These are phyloP conservation scores for Apodemus sylvaticus DNA, from an alignment of 2,113 vertebrate species.

Conservation along the genomic window DNA sequence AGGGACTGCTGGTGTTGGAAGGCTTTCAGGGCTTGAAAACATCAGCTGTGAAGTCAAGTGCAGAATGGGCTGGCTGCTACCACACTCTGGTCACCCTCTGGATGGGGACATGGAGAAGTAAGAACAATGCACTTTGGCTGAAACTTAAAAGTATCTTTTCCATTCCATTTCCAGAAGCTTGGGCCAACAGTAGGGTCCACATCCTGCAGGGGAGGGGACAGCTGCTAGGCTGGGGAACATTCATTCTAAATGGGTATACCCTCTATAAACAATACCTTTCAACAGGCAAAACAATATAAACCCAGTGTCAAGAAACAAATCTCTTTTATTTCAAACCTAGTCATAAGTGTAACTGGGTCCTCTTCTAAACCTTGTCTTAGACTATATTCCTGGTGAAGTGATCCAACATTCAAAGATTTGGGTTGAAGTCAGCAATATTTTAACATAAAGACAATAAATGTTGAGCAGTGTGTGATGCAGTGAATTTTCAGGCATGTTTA, in stretches of 20 bases:
- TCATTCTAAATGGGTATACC: not conserved
- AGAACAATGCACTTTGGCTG: not conserved
- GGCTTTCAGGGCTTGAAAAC: not conserved
- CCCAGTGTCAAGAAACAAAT: not conserved
- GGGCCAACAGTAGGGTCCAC: not conserved
- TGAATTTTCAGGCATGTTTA: not conserved
- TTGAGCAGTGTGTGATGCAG: not conserved
- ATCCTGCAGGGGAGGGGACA: not conserved
- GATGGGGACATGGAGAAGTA: not conserved
- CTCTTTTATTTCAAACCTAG: slow-evolving; percentile 1
- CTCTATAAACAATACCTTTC: not conserved
- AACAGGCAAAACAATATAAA: slow-evolving; percentile 22
- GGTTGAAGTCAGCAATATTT: not conserved
- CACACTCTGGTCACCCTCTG: not conserved
- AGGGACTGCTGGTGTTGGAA: not conserved
- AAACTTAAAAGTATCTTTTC: not conserved
- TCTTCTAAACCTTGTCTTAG: not conserved
- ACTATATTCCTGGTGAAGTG: slow-evolving; percentile 21
- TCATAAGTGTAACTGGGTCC: not conserved
- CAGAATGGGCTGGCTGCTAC: not conserved
- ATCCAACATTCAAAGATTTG: not conserved
- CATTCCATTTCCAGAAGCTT: not conserved
- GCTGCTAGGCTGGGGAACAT: not conserved
- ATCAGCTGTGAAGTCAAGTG: not conserved
- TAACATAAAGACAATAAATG: not conserved